Base-by-base conservation (phyloP, 1,140 invertebrate genomes). In the Magallana gigas region DNA sequence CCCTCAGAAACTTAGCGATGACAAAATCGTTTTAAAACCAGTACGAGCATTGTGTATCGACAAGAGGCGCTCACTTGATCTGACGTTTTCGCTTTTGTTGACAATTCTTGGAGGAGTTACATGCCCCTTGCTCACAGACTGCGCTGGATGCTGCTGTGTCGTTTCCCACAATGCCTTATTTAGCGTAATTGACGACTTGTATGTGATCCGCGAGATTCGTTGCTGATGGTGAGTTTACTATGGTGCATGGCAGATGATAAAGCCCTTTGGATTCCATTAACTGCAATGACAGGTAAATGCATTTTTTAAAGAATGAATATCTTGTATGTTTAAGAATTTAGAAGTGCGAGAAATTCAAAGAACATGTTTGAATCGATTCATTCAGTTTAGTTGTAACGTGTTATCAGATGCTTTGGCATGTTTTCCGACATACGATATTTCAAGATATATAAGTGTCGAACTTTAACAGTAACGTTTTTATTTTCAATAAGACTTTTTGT, bases 151-250 rank as follows among this genome's bases (percentile, higher is more conserved):
- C 68, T 76, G 68, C 68, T 76, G 68, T 76, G 68, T 76, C 68
- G 68, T 76, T 76, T 76, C 68, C 68, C 68, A 76, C 68, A 76
- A 76, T 76, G 68, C 68, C 68, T 76, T 76, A 76, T 76, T 76
- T 76, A 76, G 68, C 68, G 68, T 76, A 76, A 76, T 76, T 76
- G 68, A 76, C 68, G 68, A 76, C 68, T 76, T 76, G 68, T 76
- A 29, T 76, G 68, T 76, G 68, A 76, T 76, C 68, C 23, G 68
- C 68, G 68, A 29, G 11, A 12, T 23, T 76, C 68, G 68, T 29
- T 76, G 68, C 68, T 76, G 68, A 76, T 76, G 64, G 68, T 76
- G 68, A 76, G 36, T 76, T 76, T 29, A 76, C 18, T 76, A 76
- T 76, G 68, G 68, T 76, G 68, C 68, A 76, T 29, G 68, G 23